Evolutionary conservation across 2,797 vertebrate genomes (phyloP), one percentile per base, ranked within the genome.

Genomic region (Periparus ater): DNA sequence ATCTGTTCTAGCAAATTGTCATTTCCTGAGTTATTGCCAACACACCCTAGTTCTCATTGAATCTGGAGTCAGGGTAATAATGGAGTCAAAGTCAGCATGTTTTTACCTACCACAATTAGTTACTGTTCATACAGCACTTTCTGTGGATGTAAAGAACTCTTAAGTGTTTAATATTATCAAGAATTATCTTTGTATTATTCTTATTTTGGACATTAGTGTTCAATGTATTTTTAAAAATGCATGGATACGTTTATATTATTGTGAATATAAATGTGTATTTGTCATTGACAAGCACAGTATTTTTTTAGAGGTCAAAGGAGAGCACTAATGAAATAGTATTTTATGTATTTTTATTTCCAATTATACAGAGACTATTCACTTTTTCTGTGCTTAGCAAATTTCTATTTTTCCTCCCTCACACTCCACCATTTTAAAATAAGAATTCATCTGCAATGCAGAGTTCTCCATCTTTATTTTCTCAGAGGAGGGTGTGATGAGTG

Each of bases 381-480:
- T 90, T 58, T 83, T 42, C 45, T 55, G 9, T 85, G 62, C 34
- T 75, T 91, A 54, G 58, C 38, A 92, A 71, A 86, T 81, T 89
- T 72, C 38, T 81, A 22, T 55, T 85, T 92, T 92, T 82, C 50
- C 27, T 89, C 16, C 42, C 42, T 91, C 17, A 38, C 17, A 13
- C 38, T 51, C 40, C 38, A 77, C 55, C 68, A 68, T 95, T 94
- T 96, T 57, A 77, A 89, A 95, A 86, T 85, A 94, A 80, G 70
- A 91, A 84, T 83, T 92, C 14, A 79, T 80, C 62, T 92, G 73
- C 76, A 93, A 78, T 95, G 83, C 85, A 81, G 87, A 73, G 42
- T 91, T 91, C 76, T 93, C 88, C 90, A 89, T 95, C 70, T 92
- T 93, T 88, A 51, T 85, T 94, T 96, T 88, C 65, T 83, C 65